phyloP scores from a whole-genome alignment of 1,140 invertebrate genomes.

The Fopius arisanus region DNA sequence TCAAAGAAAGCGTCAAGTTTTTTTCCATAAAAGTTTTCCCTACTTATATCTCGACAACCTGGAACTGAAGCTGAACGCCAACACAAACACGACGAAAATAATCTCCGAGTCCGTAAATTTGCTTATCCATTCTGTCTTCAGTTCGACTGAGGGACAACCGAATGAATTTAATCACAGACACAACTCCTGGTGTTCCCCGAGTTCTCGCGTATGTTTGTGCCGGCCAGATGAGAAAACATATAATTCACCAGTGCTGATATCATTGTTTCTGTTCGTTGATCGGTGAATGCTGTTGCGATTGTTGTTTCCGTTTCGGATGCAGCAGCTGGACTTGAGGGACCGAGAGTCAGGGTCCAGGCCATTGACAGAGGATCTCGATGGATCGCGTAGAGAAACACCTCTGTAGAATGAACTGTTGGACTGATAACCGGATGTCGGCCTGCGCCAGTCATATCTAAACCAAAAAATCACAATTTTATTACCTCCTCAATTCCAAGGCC shows the following conservation, averaged over 20 bases:
- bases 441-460: conserved; percentile 45
- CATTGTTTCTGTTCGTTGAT: conserved; percentile 22
- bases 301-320: conserved; percentile 30
- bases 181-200: conserved; percentile 34
- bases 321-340: conserved; percentile 26
- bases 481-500: too few relatives aligned
- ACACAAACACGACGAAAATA: not conserved
- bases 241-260: conserved; percentile 34
- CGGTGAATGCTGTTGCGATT: conserved; percentile 20
- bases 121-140: not conserved
- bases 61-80: not conserved
- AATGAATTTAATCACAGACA: conserved; percentile 31
- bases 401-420: conserved; percentile 37
- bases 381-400: conserved; percentile 35
- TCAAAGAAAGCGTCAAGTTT: not conserved
- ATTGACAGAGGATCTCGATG: conserved; percentile 29
- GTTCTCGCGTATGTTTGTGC: conserved; percentile 33
- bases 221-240: conserved; percentile 41
- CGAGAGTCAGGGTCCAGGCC: conserved; percentile 16
- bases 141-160: not conserved
- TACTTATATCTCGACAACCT: not conserved
- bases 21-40: too few relatives aligned
- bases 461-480: too few relatives aligned
- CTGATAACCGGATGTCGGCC: conserved; percentile 36
- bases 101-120: not conserved